Base-by-base conservation (phyloP, 2,888 invertebrate species). In the Drosophila nr. perissopoda region DNA sequence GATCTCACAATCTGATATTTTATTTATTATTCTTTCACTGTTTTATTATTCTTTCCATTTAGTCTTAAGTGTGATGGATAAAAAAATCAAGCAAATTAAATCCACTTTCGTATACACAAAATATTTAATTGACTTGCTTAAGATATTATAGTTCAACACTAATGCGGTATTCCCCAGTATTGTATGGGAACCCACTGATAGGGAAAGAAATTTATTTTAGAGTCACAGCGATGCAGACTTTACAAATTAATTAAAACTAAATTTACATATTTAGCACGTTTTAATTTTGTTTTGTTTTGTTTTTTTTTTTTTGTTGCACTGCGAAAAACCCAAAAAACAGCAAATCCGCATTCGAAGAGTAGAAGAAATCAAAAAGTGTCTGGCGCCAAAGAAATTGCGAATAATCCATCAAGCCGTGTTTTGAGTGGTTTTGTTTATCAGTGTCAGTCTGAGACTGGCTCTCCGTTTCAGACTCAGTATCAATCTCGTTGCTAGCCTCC, bases 351-450 rank as follows among this genome's bases (percentile, higher is more conserved):
- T 76, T 58, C 66, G 18, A 64, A 67, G 70, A 64, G 49, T 56
- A 57, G 29, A 7, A 77, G 67, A 80, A 59, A 63, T 18, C 27
- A 27, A 38, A 29, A 51, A 59, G 29, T 13, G 71, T 76, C 79
- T 90, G 90, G 90, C 90, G 89, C 90, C 90, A 88, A 83, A 82
- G 84, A 90, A 88, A 90, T 86, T 86, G 74, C 64, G 79, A 83
- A 76, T 79, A 79, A 90, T 90, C 81, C 78, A 90, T 90, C 88
- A 90, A 74, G 68, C 61, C 63, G 57, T 73, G 27, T 38, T 38
- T 71, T 68, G 76, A 81, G 71, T 71, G 68, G 65, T 76, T 79
- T 76, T 76, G 54, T 68, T 73, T 76, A 76, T 80, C 81, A 73
- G 58, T 63, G 18, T 13, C 25, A 27, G 54, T 29, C 25, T 53